Evolutionary conservation across 2,888 invertebrate genomes (phyloP).

Genomic region (Vannuccia rotundouncinata): DNA sequence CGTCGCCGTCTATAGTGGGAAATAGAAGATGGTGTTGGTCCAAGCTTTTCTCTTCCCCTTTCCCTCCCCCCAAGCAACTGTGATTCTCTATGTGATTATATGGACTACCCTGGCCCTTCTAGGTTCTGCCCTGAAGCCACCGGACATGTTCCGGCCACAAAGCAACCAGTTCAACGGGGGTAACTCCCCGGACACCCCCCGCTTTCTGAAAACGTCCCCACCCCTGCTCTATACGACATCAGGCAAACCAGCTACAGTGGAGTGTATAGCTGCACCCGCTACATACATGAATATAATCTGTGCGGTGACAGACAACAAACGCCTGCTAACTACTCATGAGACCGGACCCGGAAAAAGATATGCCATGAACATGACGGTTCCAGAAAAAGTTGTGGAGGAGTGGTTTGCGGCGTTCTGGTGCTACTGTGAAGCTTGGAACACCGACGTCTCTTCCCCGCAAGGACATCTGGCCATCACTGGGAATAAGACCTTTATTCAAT

Average conservation of each 20-base stretch:
- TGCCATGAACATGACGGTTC: conserved; percentile 1
- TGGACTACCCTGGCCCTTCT: too few relatives aligned
- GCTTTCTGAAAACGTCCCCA: background rate
- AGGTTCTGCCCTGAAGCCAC: background rate
- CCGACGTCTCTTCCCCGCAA: background rate
- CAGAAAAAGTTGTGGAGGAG: background rate
- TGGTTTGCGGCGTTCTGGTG: conserved; percentile 1
- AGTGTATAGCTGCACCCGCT: background rate
- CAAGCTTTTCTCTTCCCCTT: too few relatives aligned
- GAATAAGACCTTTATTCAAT: background rate
- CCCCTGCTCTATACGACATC: background rate
- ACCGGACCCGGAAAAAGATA: background rate
- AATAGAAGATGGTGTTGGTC: too few relatives aligned
- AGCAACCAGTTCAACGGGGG: background rate
- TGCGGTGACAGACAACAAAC: background rate
- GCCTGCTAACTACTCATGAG: background rate
- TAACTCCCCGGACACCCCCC: background rate
- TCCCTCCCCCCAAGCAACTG: too few relatives aligned
- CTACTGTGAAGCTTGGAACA: conserved; percentile 13
- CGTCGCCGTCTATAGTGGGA: too few relatives aligned
- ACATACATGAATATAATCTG: conserved; percentile 10
- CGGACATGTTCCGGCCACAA: background rate
- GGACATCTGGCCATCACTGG: background rate
- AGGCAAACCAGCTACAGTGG: background rate
- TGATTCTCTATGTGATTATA: too few relatives aligned